Evolutionary conservation across 2,888 invertebrate species (phyloP), one percentile per base, ranked within the genome.

Genomic region (Allacma fusca): DNA sequence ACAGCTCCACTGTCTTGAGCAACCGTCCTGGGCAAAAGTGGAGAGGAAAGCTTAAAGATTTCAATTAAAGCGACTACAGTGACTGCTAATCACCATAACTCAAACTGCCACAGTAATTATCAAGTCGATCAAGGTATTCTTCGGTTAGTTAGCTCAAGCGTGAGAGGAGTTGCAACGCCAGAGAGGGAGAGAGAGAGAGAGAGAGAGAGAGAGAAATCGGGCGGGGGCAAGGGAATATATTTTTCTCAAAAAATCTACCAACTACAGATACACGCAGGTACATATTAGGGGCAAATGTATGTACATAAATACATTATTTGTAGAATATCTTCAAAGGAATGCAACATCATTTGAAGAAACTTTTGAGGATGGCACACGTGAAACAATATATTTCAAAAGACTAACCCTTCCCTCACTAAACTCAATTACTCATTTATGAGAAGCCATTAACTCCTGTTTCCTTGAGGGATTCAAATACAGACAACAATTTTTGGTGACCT

Each of bases 81-180:
- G 65, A 65, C 29, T 19, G 65, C 65, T 65, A 65, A 65, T 65
- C 65, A 65, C 29, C 65, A 65, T 65, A 65, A 65, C 65, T 65
- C 65, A 65, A 65, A 12, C 65, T 65, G 65, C 65, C 65, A 65
- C 28, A 65, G 65, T 65, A 65, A 65, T 65, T 65, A 65, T 65
- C 65, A 65, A 29, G 28, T 65, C 28, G 65, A 65, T 65, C 65
- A 65, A 65, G 28, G 65, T 24, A 65, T 65, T 65, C 65, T 65
- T 65, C 65, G 28, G 65, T 65, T 65, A 65, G 28, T 65, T 65
- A 65, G 65, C 65, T 19, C 28, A 24, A 65, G 26, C 28, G 28
- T 65, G 65, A 65, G 28, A 29, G 65, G 28, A 24, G n/a, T 50
- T 50, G 50, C 16, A 50, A 4, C 9, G 5, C 9, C 34, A 34